Evolutionary conservation across 2,797 vertebrate species (phyloP).

Genomic region (Hoplostethus atlanticus): DNA sequence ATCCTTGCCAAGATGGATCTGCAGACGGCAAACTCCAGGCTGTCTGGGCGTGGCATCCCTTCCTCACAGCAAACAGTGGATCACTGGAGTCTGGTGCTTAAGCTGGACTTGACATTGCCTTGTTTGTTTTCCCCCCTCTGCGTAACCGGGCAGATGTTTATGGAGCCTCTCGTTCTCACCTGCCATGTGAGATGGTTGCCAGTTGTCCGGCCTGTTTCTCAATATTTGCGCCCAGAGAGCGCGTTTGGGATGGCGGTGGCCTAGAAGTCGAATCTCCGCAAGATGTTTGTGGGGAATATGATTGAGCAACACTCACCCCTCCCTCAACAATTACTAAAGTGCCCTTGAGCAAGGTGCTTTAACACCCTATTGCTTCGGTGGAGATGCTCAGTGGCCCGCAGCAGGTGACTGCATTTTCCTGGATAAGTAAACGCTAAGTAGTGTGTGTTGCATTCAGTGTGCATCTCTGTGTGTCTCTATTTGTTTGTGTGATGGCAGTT

Average conservation of each 20-base stretch:
- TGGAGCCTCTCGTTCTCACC: conserved; percentile 54
- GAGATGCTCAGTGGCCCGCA: too few species aligned
- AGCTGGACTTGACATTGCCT: conserved; percentile 54
- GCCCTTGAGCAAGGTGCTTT: conserved; percentile 7
- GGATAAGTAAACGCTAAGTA: too few species aligned
- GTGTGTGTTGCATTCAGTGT: conserved; percentile 5
- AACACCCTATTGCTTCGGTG: too few species aligned
- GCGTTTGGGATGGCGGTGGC: not conserved
- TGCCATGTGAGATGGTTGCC: conserved; percentile 39
- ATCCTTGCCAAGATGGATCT: conserved; percentile 79
- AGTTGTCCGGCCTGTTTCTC: conserved; percentile 22
- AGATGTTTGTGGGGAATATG: conserved; percentile 6
- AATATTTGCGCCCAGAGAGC: conserved; percentile 34
- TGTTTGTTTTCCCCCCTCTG: conserved; percentile 61
- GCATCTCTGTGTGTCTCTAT: conserved; percentile 51
- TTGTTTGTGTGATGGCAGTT: conserved; percentile 68
- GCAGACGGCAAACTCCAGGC: conserved; percentile 71
- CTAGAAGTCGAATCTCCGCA: conserved; percentile 18
- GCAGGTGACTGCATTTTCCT: too few species aligned
- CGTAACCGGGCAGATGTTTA: conserved; percentile 55
- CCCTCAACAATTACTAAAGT: not conserved
- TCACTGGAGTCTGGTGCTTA: conserved; percentile 43
- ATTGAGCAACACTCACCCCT: not conserved
- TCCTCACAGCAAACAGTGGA: conserved; percentile 72
- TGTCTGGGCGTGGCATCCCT: conserved; percentile 66